phyloP scores from a whole-genome alignment of 2,888 invertebrate species.

The Stenodera caucasica region DNA sequence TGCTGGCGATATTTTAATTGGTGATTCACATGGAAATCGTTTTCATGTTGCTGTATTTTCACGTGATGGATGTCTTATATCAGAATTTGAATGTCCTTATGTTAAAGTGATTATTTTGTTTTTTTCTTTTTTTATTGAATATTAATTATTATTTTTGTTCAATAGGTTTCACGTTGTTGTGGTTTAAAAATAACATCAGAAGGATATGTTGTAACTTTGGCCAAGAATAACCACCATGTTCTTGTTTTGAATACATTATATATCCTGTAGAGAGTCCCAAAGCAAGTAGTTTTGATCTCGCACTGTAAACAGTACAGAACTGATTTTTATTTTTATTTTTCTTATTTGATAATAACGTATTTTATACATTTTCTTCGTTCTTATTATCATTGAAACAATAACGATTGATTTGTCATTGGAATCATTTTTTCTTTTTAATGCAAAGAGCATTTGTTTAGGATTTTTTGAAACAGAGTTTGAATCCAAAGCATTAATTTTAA shows the following conservation, averaged over 20 bases:
- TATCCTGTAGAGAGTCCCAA: constrained; percentile 70
- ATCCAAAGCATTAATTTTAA: constrained; percentile 36
- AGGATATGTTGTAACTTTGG: constrained; percentile 93
- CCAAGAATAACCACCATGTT: constrained; percentile 98
- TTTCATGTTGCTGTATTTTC: constrained; percentile 97
- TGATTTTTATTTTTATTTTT: constrained; percentile 50
- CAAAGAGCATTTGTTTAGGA: constrained; percentile 31
- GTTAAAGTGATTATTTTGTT: constrained; percentile 74
- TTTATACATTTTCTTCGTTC: constrained; percentile 21
- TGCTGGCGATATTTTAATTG: constrained; percentile 94
- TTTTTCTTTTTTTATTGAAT: not conserved
- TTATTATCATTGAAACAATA: constrained; percentile 19
- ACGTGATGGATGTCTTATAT: constrained; percentile 80
- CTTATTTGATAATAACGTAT: constrained; percentile 17
- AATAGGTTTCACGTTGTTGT: constrained; percentile 96
- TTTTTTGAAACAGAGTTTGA: constrained; percentile 17
- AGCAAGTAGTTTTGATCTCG: constrained; percentile 56
- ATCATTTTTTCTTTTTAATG: constrained; percentile 17
- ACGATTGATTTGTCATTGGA: constrained; percentile 18
- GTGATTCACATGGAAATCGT: constrained; percentile 96
- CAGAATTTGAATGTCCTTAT: constrained; percentile 96
- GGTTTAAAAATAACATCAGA: constrained; percentile 96
- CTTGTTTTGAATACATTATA: constrained; percentile 93
- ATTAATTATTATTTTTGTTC: constrained; percentile 1
- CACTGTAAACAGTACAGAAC: constrained; percentile 55